Base-by-base conservation (phyloP, 2,888 invertebrate species). In the Phaonia tiefii region DNA sequence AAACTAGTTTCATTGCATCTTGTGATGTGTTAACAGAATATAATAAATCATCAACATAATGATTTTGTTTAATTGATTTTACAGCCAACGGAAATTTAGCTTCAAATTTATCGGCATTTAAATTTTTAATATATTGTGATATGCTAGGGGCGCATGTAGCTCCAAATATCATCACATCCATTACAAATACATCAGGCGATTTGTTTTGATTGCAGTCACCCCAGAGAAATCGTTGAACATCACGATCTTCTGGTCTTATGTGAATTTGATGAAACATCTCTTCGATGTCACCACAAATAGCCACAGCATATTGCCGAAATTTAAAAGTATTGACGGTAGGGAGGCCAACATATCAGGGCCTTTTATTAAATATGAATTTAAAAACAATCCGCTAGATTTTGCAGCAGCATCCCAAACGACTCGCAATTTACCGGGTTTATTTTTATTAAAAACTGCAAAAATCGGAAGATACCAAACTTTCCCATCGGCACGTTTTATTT, bases 291-390 rank as follows among this genome's bases (percentile, higher is more conserved):
- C 63, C 63, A 63, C 72, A 72, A 15, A 63, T 31, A 11, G 77
- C 77, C 2, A 77, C 58, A 13, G 44, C 20, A 63, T 71, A 71
- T 22, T 58, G 56, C 0, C 73, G 67, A 44, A 69, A 78, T 54
- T 13, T 25, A 56, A 74, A n/a, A 79, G 31, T 26, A 74, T 54
- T 39, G 67, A 67, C 42, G 74, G 60, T 22, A 75, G 60, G 11
- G 58, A 73, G 51, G 42, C 39, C 25, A 71, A 26, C 39, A 76
- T 10, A 20, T 75, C 63, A 2, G 70, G 75, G 1, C 70, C 75
- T 7, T 70, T 75, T 13, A 88, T 69, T 8, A 75, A 11, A 2
- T 2, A 13, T 4, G 58, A 85, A 74, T 89, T 88, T 10, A 88
- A 70, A n/a, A 82, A 84, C 1, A 80, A 44, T 4, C 86, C 86